Evolutionary conservation across 2,888 invertebrate genomes (phyloP), one percentile per base, ranked within the genome.

Genomic region (Maniola hyperantus): DNA sequence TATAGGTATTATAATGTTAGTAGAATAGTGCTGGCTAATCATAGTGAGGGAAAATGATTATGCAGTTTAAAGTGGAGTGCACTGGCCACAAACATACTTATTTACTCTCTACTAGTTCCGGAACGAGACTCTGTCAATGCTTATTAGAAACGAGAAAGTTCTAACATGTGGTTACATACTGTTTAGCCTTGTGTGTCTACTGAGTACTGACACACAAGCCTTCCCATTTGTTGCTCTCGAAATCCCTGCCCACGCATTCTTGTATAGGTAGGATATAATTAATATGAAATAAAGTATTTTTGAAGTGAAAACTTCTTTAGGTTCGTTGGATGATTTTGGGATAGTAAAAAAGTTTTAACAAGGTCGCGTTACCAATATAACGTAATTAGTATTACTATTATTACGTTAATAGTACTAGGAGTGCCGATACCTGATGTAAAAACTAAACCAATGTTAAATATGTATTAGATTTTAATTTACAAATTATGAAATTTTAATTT

Each of bases 71-170:
- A 50, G 0, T 50, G 11, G 18, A 50, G 18, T 20, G 20, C 50
- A 10, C 50, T 20, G 20, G 11, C 10, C 11, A 11, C 20, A 50
- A 20, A 20, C 1, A 50, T 50, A 11, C 5, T 7, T 50, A 20
- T 50, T 50, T 18, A 50, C 0, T 18, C 5, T 13, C 11, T 50
- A 50, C n/a, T 50, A 20, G 15, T 5, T 50, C 50, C 50, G 50
- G 18, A 18, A 50, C 20, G 53, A 13, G 53, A 13, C 18, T 33
- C 33, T 13, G 33, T 33, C 6, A 33, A 6, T 18, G 33, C 53
- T 53, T 53, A 13, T 53, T 53, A 53, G 33, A 33, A n/a, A 33
- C n/a, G 53, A 53, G 53, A 53, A 53, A 53, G 53, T 53, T 26
- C 6, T 6, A 33, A 33, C 33, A 20, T 26, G 10, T 33, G 13